A percentile compares a stretch with the other conserved stretches of the same genome.
These are phyloP conservation scores for pig (Sus scrofa) DNA, from an alignment of 2,113 vertebrate species.

Conservation along the genomic window DNA sequence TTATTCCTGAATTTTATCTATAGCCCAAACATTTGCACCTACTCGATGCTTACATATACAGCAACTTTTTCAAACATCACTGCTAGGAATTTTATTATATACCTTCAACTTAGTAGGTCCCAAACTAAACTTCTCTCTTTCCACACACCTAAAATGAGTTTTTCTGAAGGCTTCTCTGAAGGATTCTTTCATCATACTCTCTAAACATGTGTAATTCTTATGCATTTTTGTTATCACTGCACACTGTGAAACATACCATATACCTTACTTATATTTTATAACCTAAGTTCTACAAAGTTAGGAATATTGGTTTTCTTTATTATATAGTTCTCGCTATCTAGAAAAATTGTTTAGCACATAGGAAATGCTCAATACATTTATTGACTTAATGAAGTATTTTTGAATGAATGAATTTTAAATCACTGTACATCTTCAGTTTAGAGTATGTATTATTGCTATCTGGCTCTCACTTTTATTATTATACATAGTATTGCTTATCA, in stretches of 20 bases:
- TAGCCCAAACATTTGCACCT: background rate
- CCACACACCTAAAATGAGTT: background rate
- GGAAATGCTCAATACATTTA: background rate
- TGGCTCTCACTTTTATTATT: background rate
- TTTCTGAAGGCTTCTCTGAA: background rate
- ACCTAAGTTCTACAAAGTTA: background rate
- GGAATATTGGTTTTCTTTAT: constrained; percentile 19
- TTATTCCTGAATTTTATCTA: background rate
- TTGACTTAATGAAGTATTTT: constrained; percentile 14
- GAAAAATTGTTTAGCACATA: background rate
- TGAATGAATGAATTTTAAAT: constrained; percentile 32
- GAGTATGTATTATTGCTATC: background rate
- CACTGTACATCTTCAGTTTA: background rate
- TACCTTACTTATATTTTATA: background rate
- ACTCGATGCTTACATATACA: background rate
- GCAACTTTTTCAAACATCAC: background rate
- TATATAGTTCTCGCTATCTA: background rate
- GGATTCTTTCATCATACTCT: background rate
- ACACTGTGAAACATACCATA: background rate
- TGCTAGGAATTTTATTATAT: background rate
- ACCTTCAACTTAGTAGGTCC: background rate
- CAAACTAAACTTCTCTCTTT: background rate
- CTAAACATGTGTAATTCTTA: background rate
- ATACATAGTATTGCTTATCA: background rate
- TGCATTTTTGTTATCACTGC: background rate